These are phyloP conservation scores for Drosophila borborema DNA, from an alignment of 2,888 invertebrate species.

Conservation along the genomic window DNA sequence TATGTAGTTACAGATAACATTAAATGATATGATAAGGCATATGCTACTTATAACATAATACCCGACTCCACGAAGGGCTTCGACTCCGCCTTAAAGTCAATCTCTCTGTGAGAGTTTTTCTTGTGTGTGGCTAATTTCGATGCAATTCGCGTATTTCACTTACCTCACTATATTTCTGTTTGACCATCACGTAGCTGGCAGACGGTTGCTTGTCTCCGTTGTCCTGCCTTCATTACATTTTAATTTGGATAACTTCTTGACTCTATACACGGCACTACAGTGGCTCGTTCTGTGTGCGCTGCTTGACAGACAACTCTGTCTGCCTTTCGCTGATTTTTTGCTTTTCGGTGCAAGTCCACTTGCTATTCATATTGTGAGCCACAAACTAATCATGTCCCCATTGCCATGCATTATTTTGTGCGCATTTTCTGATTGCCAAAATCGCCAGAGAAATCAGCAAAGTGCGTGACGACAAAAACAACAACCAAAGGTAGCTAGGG, in stretches of 20 bases:
- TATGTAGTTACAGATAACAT: constrained; percentile 43
- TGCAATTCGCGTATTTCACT: constrained; percentile 59
- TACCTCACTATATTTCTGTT: constrained; percentile 65
- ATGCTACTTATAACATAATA: constrained; percentile 21
- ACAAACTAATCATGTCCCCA: constrained; percentile 60
- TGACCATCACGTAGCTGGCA: constrained; percentile 64
- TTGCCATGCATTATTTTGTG: constrained; percentile 65
- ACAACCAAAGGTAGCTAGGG: background rate
- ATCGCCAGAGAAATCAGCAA: constrained; percentile 78
- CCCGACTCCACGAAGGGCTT: background rate
- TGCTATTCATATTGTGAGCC: constrained; percentile 67
- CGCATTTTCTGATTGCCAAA: constrained; percentile 76
- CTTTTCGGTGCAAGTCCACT: constrained; percentile 8
- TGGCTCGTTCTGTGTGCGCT: background rate
- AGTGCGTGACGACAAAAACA: constrained; percentile 42
- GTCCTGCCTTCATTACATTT: constrained; percentile 70
- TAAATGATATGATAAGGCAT: constrained; percentile 42
- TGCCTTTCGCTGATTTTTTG: background rate
- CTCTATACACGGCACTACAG: background rate
- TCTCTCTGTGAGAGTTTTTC: background rate
- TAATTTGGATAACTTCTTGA: constrained; percentile 57
- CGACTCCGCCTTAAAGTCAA: background rate
- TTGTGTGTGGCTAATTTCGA: constrained; percentile 19
- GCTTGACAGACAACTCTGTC: constrained; percentile 4
- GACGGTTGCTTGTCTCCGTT: constrained; percentile 16